A percentile compares a stretch with the other conserved stretches of the same genome.
Evolutionary conservation across 2,888 invertebrate genomes (phyloP).

Genomic region (Trichopoda pennipes): DNA sequence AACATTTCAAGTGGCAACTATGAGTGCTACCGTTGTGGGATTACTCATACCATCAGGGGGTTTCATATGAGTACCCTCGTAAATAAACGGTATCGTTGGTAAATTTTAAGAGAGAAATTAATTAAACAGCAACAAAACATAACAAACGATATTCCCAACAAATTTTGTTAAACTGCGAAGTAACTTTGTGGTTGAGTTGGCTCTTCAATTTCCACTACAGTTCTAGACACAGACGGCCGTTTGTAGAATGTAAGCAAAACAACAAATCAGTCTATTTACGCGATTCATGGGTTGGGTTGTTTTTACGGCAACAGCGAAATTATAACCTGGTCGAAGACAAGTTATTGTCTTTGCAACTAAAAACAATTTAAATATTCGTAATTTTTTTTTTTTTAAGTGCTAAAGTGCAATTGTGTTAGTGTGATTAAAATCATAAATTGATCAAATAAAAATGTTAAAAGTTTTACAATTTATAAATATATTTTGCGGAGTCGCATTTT

Average conservation of each 20-base stretch:
- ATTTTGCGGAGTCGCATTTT: conserved; percentile 32
- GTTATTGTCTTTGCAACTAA: not conserved
- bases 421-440: conserved; percentile 12
- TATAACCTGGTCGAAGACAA: conserved; percentile 1
- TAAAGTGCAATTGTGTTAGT: not conserved
- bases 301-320: conserved; percentile 1
- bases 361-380: not conserved
- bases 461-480: conserved; percentile 11
- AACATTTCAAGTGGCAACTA: not conserved
- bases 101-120: conserved; percentile 44
- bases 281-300: conserved; percentile 52
- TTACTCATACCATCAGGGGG: conserved; percentile 52
- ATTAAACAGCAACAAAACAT: conserved; percentile 22
- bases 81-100: conserved; percentile 54
- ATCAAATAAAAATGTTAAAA: conserved; percentile 38
- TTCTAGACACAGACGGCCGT: conserved; percentile 5
- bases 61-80: conserved; percentile 2
- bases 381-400: no score
- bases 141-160: conserved; percentile 54
- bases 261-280: conserved; percentile 48
- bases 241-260: conserved; percentile 33
- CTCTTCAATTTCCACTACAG: conserved; percentile 18
- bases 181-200: conserved; percentile 23
- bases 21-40: not conserved
- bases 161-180: conserved; percentile 31